Evolutionary conservation across 2,888 invertebrate species (phyloP), one percentile per base, ranked within the genome.

Genomic region (Mamestra brassicae): DNA sequence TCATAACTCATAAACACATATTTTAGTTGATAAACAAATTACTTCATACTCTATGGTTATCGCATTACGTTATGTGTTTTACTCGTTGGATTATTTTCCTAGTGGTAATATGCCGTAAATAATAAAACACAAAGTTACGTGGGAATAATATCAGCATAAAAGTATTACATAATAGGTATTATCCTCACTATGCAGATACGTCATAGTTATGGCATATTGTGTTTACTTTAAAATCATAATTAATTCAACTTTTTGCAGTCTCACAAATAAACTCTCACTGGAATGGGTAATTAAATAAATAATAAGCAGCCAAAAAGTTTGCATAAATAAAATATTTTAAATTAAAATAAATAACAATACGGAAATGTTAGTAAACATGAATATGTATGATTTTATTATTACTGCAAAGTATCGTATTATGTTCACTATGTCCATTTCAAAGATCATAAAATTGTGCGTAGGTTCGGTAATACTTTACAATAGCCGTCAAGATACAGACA

Each of bases 361-460:
- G 63, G 45, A 54, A 74, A 58, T 68, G 42, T 38, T 36, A 10
- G 8, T 34, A 54, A 38, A 52, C 6, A 67, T 68, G 17, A 74
- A 84, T 78, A 76, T 55, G 66, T 17, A 81, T 57, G 6, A 34
- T 26, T 52, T 60, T 69, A 38, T n/a, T 54, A 17, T 34, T 77
- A 47, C 47, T 3, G 34, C 52, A 69, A 10, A 55, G 38, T 69
- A 54, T 36, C 10, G 47, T 34, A 26, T 13, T 38, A 74, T 34
- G 26, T 5, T 34, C 15, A 38, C 6, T 17, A 34, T 50, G 26
- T 4, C 15, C 15, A 64, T 50, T 69, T 52, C 15, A 74, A 74
- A 63, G 45, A 42, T 63, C 45, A 58, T 63, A 7, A 67, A 68
- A 42, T 52, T 60, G 3, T 17, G 8, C 11, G 5, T 50, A 34